Evolutionary conservation across 2,113 vertebrate genomes (phyloP).

Genomic region (Oryzias curvinotus): DNA sequence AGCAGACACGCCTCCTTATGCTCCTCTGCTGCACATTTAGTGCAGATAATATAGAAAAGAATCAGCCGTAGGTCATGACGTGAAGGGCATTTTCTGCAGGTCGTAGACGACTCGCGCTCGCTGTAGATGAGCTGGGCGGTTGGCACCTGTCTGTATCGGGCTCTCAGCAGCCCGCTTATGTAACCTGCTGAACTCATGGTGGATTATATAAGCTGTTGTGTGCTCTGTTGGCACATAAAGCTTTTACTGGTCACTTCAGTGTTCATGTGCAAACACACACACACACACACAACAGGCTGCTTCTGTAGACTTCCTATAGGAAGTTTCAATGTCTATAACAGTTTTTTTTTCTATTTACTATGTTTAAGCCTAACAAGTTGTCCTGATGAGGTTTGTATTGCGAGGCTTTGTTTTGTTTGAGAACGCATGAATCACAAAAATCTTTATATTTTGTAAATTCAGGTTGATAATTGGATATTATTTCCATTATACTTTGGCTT

Average conservation of each 20-base stretch:
- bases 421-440: too few species aligned
- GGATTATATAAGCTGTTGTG: slow-evolving; percentile 66
- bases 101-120: background rate
- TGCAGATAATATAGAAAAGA: too few species aligned
- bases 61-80: background rate
- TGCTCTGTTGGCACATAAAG: slow-evolving; percentile 42
- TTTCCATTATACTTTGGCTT: too few species aligned
- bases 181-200: slow-evolving; percentile 53
- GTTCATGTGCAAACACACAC: slow-evolving; percentile 23
- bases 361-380: too few species aligned
- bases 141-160: background rate
- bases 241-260: slow-evolving; percentile 16
- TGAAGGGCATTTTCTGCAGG: slow-evolving; percentile 10
- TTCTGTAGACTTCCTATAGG: too few species aligned
- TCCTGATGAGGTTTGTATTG: too few species aligned
- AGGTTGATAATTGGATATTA: too few species aligned
- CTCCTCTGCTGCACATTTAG: background rate
- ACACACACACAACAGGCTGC: slow-evolving; percentile 13
- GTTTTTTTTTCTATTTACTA: too few species aligned
- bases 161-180: slow-evolving; percentile 54
- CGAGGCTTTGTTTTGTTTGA: too few species aligned
- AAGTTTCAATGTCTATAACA: too few species aligned
- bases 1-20: slow-evolving; percentile 4
- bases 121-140: background rate
- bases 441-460: too few species aligned